Percentiles rank a stretch among this genome's conserved stretches.
Evolutionary conservation across 2,113 vertebrate genomes (phyloP).

Genomic region (Rhabdomys dilectus): DNA sequence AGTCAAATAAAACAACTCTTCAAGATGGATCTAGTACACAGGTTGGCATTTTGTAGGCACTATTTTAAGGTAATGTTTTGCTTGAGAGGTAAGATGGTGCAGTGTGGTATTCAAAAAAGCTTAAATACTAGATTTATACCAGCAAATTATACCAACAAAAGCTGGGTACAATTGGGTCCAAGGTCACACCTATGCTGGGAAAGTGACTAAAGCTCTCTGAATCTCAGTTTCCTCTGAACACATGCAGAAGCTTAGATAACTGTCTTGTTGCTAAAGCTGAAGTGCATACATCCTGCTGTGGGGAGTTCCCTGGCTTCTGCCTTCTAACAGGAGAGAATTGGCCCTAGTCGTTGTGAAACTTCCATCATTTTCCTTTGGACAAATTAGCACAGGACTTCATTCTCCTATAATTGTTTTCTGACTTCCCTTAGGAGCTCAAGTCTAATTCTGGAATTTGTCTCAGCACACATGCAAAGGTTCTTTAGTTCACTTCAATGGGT

Average conservation of each 20-base stretch:
- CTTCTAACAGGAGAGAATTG: not conserved
- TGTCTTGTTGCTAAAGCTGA: not conserved
- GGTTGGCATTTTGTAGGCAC: not conserved
- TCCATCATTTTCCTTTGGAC: not conserved
- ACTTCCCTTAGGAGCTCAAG: not conserved
- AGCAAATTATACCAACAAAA: not conserved
- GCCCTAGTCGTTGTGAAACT: not conserved
- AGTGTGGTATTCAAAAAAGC: not conserved
- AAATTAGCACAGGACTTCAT: not conserved
- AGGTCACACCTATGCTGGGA: not conserved
- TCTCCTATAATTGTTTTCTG: not conserved
- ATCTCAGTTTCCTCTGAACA: not conserved
- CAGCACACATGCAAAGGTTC: not conserved
- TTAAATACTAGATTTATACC: not conserved
- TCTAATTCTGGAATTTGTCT: constrained; percentile 37
- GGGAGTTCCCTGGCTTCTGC: not conserved
- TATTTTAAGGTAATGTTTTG: not conserved
- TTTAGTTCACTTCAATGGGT: not conserved
- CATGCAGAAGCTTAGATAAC: not conserved
- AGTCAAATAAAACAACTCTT: not conserved
- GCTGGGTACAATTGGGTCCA: not conserved
- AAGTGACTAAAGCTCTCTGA: not conserved
- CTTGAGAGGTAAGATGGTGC: not conserved
- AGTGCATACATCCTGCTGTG: not conserved
- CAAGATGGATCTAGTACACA: not conserved